These are phyloP conservation scores for chimpanzee (Pan troglodytes) DNA, from an alignment of 2,113 vertebrate genomes.

Conservation along the genomic window NHGRI_mPanTro3-v2.1_pri NC_086015.1:6612001-6612500, in stretches of 20 bases:
- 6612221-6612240: neutral
- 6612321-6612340: neutral
- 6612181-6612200: neutral
- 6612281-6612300: neutral
- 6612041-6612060: neutral
- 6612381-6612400: neutral
- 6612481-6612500: neutral
- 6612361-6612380: neutral
- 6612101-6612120: neutral
- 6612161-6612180: neutral
- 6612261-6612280: neutral
- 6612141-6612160: neutral
- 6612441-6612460: neutral
- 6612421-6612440: neutral
- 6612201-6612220: neutral
- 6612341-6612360: neutral
- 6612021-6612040: neutral
- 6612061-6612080: neutral
- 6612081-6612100: too few relatives aligned
- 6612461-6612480: neutral
- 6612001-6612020: neutral
- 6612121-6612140: neutral
- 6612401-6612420: neutral
- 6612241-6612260: neutral
- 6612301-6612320: too few relatives aligned